Evolutionary conservation across 2,888 invertebrate species (phyloP).

Genomic region (Lochmaea capreae): DNA sequence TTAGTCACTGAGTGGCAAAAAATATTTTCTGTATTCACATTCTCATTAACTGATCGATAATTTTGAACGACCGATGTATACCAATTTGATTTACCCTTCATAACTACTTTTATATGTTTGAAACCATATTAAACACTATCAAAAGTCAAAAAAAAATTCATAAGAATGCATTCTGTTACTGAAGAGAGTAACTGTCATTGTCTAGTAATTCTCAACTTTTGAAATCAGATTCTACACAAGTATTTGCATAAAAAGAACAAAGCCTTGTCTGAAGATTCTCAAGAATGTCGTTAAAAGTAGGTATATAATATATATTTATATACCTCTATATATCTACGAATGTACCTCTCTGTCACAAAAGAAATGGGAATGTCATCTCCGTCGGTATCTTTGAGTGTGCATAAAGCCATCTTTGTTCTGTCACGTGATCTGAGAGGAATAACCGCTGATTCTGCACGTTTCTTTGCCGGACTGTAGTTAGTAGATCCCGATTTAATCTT

Average conservation of each 20-base stretch:
- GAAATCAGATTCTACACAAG: constrained; percentile 8
- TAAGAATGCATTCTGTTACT: neutral
- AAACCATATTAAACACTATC: neutral
- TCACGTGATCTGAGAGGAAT: constrained; percentile 36
- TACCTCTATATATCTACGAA: constrained; percentile 16
- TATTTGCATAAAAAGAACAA: constrained; percentile 24
- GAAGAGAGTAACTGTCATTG: too few relatives aligned
- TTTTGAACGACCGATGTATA: too few relatives aligned
- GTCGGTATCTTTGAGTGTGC: neutral
- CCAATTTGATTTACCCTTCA: too few relatives aligned
- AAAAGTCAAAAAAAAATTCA: neutral
- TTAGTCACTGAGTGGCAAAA: too few relatives aligned
- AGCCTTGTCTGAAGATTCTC: constrained; percentile 23
- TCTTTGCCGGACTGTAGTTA: constrained; percentile 30
- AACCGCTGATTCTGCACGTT: constrained; percentile 35
- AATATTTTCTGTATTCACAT: too few relatives aligned
- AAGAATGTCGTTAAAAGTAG: constrained; percentile 31
- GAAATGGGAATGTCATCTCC: constrained; percentile 11
- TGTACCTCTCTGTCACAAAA: constrained; percentile 14
- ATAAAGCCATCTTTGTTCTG: constrained; percentile 18
- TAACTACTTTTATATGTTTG: too few relatives aligned
- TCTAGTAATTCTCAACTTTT: neutral
- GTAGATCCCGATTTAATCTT: constrained; percentile 30
- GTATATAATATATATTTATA: constrained; percentile 12
- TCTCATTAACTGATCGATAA: too few relatives aligned